These are phyloP conservation scores for Dendrocopos noguchii DNA, from an alignment of 2,113 vertebrate genomes.

Conservation along the genomic window DNA sequence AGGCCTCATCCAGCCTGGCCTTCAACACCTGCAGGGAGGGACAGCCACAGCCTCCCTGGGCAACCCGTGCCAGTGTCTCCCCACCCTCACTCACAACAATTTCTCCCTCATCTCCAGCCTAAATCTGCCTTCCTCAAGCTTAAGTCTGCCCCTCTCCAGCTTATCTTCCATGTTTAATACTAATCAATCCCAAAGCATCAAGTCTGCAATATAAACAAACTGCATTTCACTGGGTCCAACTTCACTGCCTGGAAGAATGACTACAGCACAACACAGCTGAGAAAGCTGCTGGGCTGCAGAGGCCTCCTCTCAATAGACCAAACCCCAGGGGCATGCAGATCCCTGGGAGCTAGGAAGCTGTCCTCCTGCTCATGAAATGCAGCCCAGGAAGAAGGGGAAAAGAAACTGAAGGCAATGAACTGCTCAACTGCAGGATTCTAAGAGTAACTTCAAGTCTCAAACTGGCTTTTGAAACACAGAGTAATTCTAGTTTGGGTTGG, in stretches of 20 bases:
- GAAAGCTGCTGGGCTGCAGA: too few species aligned
- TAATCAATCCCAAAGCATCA: background rate
- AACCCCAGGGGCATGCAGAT: too few species aligned
- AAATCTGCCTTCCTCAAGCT: too few species aligned
- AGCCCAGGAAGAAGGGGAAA: background rate
- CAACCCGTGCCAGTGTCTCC: too few species aligned
- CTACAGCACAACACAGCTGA: background rate
- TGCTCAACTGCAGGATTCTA: background rate
- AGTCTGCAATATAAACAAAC: background rate
- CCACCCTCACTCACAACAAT: too few species aligned
- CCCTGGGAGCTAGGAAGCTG: background rate
- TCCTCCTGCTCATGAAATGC: background rate
- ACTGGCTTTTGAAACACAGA: background rate
- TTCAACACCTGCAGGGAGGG: too few species aligned
- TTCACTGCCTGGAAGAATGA: background rate
- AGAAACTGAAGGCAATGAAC: background rate
- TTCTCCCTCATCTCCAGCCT: too few species aligned
- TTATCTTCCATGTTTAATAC: background rate
- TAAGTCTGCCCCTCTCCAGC: too few species aligned
- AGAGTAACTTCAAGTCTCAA: background rate
- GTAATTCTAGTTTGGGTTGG: background rate
- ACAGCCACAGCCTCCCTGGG: too few species aligned
- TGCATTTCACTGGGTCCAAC: background rate
- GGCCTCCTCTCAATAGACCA: too few species aligned
- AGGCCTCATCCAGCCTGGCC: too few species aligned